Evolutionary conservation across 1,140 invertebrate genomes (phyloP).

Genomic region (Drosophila triauraria): DNA sequence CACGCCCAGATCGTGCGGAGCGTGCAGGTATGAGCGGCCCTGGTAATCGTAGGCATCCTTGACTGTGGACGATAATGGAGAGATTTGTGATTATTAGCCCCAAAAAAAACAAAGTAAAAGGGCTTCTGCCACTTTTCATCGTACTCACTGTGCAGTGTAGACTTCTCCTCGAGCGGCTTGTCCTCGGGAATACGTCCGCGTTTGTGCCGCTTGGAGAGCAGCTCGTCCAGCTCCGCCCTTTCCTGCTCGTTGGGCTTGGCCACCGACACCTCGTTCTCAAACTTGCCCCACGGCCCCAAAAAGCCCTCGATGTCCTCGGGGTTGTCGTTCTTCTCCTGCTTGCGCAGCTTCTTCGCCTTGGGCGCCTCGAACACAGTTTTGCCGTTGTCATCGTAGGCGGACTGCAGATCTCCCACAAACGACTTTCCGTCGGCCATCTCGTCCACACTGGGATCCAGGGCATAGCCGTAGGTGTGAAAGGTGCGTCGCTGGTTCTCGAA

Average conservation of each 20-base stretch:
- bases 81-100: no score
- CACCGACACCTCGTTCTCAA: constrained; percentile 94
- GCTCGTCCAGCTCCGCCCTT: constrained; percentile 96
- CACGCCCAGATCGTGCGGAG: constrained; percentile 97
- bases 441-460: constrained; percentile 96
- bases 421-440: constrained; percentile 87
- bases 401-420: constrained; percentile 89
- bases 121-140: constrained; percentile 6
- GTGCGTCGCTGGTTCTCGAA: constrained; percentile 99
- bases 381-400: constrained; percentile 88
- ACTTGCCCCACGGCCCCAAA: constrained; percentile 98
- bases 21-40: constrained; percentile 96
- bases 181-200: constrained; percentile 92
- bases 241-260: constrained; percentile 97
- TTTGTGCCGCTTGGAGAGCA: constrained; percentile 96
- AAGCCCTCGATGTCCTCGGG: constrained; percentile 97
- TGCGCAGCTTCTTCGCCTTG: constrained; percentile 93
- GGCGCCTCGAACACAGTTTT: constrained; percentile 96
- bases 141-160: constrained; percentile 95
- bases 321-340: constrained; percentile 95
- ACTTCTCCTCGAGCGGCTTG: constrained; percentile 97
- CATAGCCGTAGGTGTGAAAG: constrained; percentile 98
- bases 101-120: neutral
- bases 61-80: constrained; percentile 87
- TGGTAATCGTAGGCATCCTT: constrained; percentile 98